Percentiles rank a stretch among this genome's conserved stretches.
Conservation (phyloP, 2,113 vertebrate species). For the Otolemur garnettii region DNA sequence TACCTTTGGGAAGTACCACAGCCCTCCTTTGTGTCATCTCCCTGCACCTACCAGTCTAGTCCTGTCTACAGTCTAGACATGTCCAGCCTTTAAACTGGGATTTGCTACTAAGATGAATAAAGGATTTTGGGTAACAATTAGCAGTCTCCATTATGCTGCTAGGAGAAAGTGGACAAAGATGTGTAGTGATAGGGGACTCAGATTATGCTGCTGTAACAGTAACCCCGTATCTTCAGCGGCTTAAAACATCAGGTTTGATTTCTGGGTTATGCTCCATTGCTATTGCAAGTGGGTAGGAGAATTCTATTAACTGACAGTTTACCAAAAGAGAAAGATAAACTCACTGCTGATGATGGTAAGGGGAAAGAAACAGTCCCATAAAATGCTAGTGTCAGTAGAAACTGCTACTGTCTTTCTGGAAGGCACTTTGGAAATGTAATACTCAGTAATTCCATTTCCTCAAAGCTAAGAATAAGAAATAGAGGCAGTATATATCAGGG, state of each 20-base stretch:
- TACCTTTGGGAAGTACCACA: not conserved
- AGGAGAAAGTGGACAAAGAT: not conserved
- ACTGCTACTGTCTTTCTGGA: not conserved
- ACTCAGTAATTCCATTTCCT: not conserved
- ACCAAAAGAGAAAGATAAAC: slow-evolving; percentile 17
- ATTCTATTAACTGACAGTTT: slow-evolving; percentile 8
- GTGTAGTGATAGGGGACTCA: not conserved
- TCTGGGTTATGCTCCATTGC: not conserved
- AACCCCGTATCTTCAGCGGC: not conserved
- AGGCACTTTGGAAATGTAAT: not conserved
- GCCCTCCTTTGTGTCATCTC: not conserved
- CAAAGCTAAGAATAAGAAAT: not conserved
- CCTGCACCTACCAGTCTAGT: not conserved
- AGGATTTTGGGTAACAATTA: slow-evolving; percentile 14
- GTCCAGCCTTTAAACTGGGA: not conserved
- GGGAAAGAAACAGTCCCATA: not conserved
- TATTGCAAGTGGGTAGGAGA: not conserved
- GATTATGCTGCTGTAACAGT: not conserved
- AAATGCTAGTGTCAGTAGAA: not conserved
- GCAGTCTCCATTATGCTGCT: not conserved
- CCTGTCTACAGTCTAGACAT: not conserved
- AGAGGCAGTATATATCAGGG: not conserved
- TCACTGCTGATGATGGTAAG: not conserved
- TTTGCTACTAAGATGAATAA: not conserved
- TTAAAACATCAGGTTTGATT: slow-evolving; percentile 29